A percentile compares a stretch with the other conserved stretches of the same genome.
Conservation (phyloP, 37 sponge, comb jelly and placozoan species). For the Aplysina aerophoba region DNA sequence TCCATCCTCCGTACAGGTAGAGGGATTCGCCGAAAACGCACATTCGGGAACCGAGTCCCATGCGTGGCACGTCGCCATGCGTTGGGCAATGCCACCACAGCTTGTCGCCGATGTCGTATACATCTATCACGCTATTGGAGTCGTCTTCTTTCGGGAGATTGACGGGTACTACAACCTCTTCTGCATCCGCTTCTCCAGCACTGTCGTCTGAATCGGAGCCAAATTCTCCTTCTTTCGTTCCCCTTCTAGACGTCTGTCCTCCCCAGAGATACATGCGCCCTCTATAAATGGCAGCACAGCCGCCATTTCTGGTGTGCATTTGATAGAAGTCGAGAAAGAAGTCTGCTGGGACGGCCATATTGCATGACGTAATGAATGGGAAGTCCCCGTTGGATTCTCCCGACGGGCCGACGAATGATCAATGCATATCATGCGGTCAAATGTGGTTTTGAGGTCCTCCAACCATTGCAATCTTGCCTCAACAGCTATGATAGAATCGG, state of each 20-base stretch:
- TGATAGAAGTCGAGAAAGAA: too few species aligned
- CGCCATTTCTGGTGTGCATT: conserved; percentile 43
- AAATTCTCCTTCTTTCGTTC: background rate
- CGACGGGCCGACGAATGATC: too few species aligned
- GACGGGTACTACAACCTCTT: background rate
- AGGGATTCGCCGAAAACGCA: background rate
- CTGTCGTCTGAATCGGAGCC: background rate
- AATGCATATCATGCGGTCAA: too few species aligned
- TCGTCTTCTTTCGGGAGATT: conserved; percentile 15
- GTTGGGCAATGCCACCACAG: conserved; percentile 48
- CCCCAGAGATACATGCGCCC: conserved; percentile 68
- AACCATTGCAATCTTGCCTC: too few species aligned
- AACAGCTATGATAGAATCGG: too few species aligned
- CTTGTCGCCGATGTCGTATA: conserved; percentile 34
- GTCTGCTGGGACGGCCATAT: too few species aligned
- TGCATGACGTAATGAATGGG: too few species aligned
- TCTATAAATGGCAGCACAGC: conserved; percentile 51
- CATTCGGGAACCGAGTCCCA: conserved; percentile 58
- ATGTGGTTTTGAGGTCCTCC: too few species aligned
- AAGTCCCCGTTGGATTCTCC: too few species aligned
- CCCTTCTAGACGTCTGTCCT: conserved; percentile 26
- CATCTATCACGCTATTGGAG: conserved; percentile 51
- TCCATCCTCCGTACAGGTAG: conserved; percentile 69
- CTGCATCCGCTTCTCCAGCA: conserved; percentile 18
- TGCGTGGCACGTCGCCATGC: conserved; percentile 37